These are phyloP conservation scores for Tachina fera DNA, from an alignment of 2,888 invertebrate species.

Conservation along the genomic window DNA sequence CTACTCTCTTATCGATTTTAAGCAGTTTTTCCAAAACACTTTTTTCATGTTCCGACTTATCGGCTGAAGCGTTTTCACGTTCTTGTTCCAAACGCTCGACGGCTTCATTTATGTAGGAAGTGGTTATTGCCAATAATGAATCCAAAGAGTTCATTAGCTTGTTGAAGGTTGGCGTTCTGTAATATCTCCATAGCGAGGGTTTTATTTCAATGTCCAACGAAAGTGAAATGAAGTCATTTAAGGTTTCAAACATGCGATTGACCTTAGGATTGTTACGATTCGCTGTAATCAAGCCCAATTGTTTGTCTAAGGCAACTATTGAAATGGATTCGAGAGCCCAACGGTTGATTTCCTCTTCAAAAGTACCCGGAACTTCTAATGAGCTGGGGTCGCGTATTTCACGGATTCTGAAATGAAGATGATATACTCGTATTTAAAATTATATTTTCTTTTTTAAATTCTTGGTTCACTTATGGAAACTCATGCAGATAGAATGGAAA, in stretches of 20 bases:
- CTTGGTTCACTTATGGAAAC: too few relatives aligned
- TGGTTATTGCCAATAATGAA: slow-evolving; percentile 74
- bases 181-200: slow-evolving; percentile 75
- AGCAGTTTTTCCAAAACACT: slow-evolving; percentile 87
- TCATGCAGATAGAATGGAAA: too few relatives aligned
- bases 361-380: slow-evolving; percentile 82
- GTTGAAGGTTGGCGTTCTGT: slow-evolving; percentile 74
- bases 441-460: too few relatives aligned
- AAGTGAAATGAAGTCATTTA: slow-evolving; percentile 64
- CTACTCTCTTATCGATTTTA: slow-evolving; percentile 86
- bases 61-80: slow-evolving; percentile 67
- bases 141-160: slow-evolving; percentile 75
- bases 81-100: slow-evolving; percentile 75
- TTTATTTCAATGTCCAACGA: slow-evolving; percentile 74
- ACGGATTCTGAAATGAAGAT: slow-evolving; percentile 77
- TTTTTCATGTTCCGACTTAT: slow-evolving; percentile 77
- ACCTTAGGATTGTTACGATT: slow-evolving; percentile 70
- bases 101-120: slow-evolving; percentile 79
- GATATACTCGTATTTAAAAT: too few relatives aligned
- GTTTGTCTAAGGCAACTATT: slow-evolving; percentile 82
- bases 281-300: slow-evolving; percentile 76
- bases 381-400: slow-evolving; percentile 77
- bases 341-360: slow-evolving; percentile 84
- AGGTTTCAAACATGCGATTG: slow-evolving; percentile 72
- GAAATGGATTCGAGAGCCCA: slow-evolving; percentile 86